These are phyloP conservation scores for Labeo calbasu DNA, from an alignment of 2,797 vertebrate species.

Conservation along the genomic window DNA sequence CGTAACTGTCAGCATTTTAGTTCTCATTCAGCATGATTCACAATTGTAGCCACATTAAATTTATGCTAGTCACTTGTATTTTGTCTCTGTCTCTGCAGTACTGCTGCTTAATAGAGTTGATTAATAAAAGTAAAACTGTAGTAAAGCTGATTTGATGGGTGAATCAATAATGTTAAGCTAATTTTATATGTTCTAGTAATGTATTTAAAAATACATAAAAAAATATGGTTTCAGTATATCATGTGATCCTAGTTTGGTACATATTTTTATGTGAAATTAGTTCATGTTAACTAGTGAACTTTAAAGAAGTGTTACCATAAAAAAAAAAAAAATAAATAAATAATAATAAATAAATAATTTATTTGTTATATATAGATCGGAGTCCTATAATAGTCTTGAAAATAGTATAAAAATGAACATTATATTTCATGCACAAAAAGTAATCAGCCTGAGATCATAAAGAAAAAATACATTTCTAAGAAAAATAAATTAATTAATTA, in stretches of 20 bases:
- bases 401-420: too few species aligned
- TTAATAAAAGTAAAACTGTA: neutral
- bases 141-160: neutral
- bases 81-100: neutral
- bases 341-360: too few species aligned
- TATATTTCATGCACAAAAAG: neutral
- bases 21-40: neutral
- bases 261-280: neutral
- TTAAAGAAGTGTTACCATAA: too few species aligned
- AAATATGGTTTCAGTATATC: neutral
- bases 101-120: neutral
- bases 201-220: neutral
- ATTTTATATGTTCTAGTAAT: neutral
- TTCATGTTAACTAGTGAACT: too few species aligned
- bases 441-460: neutral
- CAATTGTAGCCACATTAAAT: neutral
- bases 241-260: neutral
- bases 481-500: too few species aligned
- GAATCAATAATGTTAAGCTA: neutral
- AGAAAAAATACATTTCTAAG: too few species aligned
- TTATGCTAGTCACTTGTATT: neutral
- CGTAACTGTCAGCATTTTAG: neutral
- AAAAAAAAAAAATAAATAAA: too few species aligned
- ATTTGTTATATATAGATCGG: too few species aligned
- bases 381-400: too few species aligned